Base-by-base conservation (phyloP, 2,113 vertebrate genomes). In the Orycteropus afer region DNA sequence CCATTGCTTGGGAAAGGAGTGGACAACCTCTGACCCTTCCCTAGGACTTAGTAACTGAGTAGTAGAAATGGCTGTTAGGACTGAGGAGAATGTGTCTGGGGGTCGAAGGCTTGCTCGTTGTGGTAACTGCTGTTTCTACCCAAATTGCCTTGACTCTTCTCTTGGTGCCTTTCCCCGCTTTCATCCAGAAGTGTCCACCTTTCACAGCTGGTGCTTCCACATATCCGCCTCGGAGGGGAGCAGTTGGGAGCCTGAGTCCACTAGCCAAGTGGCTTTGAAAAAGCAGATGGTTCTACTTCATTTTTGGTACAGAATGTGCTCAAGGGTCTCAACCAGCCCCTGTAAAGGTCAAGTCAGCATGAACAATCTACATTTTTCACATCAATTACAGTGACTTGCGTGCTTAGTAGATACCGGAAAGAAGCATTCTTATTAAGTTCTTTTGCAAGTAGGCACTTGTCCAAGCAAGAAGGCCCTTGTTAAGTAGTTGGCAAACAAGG, bases 401-500 rank as follows among this genome's bases (percentile, higher is more conserved):
- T 73, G 65, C n/a, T 73, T 34, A 10, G 53, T 59, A 22, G 57
- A 13, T 47, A 42, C 2, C 25, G 13, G n/a, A 57, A 91, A 79
- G 45, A 94, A 45, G 3, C n/a, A 65, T 45, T 90, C 53, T 91
- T 88, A 55, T 32, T 23, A 51, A 47, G 42, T 67, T 79, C 57
- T 27, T 92, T 87, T 90, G 84, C 40, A 87, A 61, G 59, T 32
- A 45, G 32, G 71, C 11, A 18, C 29, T 69, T 85, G 45, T 79
- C 37, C 12, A 51, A n/a, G 47, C 25, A 82, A 82, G 73, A 77
- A 93, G 22, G 4, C 69, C 27, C 1, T 82, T 27, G 42, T 76
- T 89, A 84, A 91, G 45, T n/a, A 65, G 55, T 55, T 91, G 87
- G 32, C n/a, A 83, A 87, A 76, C 74, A 49, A 78, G 25, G 29